phyloP scores from a whole-genome alignment of 2,888 invertebrate genomes.

The Caenorhabditis sp. region DNA sequence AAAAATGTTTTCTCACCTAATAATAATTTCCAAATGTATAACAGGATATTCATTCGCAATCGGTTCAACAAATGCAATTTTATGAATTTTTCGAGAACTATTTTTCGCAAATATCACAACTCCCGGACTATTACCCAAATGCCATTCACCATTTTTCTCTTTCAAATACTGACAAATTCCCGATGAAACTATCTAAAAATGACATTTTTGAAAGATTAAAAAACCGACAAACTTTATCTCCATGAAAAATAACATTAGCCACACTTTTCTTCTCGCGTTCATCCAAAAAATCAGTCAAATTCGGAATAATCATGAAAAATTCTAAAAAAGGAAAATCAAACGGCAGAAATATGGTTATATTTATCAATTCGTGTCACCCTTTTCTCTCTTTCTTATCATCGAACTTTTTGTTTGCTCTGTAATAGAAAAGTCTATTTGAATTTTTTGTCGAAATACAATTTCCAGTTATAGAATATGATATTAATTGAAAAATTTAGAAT shows the following conservation, averaged over 20 bases:
- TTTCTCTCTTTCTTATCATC: background rate
- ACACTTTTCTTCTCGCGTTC: background rate
- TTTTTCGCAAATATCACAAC: background rate
- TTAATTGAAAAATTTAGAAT: too few relatives aligned
- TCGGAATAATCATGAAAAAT: background rate
- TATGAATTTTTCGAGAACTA: background rate
- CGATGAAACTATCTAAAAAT: background rate
- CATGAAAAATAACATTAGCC: background rate
- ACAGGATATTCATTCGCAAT: background rate
- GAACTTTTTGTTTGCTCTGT: background rate
- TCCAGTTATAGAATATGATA: too few relatives aligned
- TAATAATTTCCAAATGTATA: background rate
- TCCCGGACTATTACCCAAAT: background rate
- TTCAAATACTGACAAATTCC: background rate
- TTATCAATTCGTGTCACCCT: constrained; percentile 1
- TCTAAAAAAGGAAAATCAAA: background rate
- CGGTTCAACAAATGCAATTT: background rate
- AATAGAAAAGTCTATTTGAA: too few relatives aligned
- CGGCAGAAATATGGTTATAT: background rate
- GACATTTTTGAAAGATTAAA: background rate
- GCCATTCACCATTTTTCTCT: background rate
- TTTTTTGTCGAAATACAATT: too few relatives aligned
- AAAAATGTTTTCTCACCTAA: background rate
- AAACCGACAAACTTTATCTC: background rate
- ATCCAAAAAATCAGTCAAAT: background rate